Evolutionary conservation across 2,113 vertebrate genomes (phyloP), one percentile per base, ranked within the genome.

Genomic region (Galemys pyrenaicus): DNA sequence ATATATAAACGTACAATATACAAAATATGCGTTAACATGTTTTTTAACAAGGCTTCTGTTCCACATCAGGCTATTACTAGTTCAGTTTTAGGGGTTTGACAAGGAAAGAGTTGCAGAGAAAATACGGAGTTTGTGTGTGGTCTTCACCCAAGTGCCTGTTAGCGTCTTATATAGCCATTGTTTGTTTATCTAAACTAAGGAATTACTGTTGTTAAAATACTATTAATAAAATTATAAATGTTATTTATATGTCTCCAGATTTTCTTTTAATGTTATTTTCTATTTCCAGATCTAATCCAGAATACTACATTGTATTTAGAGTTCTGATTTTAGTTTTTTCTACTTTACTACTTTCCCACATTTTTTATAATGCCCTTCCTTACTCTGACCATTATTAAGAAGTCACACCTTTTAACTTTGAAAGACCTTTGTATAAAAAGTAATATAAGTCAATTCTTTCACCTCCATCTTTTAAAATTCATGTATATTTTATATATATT

Each of bases 301-400:
- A 92, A 54, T 15, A 49, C 41, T 30, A 22, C 15, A 70, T 75
- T 92, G 16, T 12, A 68, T 91, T 88, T 92, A 64, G 28, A 54
- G 46, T 51, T 90, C 9, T 71, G 70, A 74, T 82, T 62, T 54
- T 65, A 54, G 9, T n/a, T 70, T 75, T 94, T 90, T 44, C 20
- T 8, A 67, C 26, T 64, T 32, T 28, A 41, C 20, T 91, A 30
- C 78, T 94, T 75, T 62, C 17, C 19, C 35, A 41, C 4, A 35
- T 67, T 92, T 90, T 58, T 78, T 41, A 41, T 92, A 68, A 58
- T 83, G 24, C 16, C n/a, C 8, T 35, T 90, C 41, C 28, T 89
- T 19, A 51, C 90, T 94, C 30, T 81, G 19, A 44, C 90, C 49
- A 80, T 92, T 92, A 78, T 56, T 94, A 28, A 56, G 30, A 91